Conservation (phyloP, 2,888 invertebrate species). For the Parthenolecanium corni region DNA sequence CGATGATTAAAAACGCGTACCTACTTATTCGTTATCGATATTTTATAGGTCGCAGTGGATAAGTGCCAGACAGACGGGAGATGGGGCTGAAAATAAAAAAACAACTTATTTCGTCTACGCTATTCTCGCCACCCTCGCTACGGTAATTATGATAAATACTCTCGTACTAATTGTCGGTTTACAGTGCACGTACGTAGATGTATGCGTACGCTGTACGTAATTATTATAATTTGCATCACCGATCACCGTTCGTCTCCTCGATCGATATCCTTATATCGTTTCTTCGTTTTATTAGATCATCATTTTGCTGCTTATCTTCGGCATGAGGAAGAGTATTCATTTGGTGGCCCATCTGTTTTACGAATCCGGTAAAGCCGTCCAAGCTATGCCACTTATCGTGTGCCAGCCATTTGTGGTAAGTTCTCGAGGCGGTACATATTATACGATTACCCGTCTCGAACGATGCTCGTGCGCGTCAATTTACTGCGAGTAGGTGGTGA, state of each 20-base stretch:
- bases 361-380: constrained; percentile 54
- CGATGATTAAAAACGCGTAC: not conserved
- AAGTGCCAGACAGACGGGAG: constrained; percentile 9
- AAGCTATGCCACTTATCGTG: constrained; percentile 49
- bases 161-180: no score
- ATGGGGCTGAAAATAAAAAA: constrained; percentile 35
- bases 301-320: constrained; percentile 46
- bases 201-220: no score
- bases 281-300: constrained; percentile 37
- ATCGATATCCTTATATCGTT: not conserved
- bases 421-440: constrained; percentile 27
- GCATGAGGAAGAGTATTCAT: constrained; percentile 50
- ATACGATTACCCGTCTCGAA: no score
- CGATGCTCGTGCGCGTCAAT: no score
- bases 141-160: constrained; percentile 39
- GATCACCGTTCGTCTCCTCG: no score
- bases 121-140: constrained; percentile 48
- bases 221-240: no score
- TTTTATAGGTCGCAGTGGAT: not conserved
- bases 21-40: not conserved
- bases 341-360: constrained; percentile 52
- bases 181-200: no score
- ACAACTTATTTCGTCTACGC: constrained; percentile 46
- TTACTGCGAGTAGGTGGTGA: no score
- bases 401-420: constrained; percentile 51